Base-by-base conservation (phyloP, 2,888 invertebrate species). In the Tetropium fuscum region DNA sequence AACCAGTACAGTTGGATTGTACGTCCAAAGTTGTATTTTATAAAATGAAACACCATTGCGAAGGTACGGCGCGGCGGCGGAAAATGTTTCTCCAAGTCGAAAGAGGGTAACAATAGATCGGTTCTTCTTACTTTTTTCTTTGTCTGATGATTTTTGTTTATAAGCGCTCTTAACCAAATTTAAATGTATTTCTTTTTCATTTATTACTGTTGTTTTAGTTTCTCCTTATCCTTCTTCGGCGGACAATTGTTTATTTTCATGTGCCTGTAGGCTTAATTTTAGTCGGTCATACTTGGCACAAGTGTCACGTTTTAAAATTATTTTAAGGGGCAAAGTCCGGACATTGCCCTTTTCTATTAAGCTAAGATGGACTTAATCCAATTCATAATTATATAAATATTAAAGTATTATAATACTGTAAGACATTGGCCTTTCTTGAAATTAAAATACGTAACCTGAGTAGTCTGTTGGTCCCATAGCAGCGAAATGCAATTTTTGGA, bases 21-120 rank as follows among this genome's bases (percentile, higher is more conserved):
- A 43, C 3, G 53, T 32, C 53, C 43, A 53, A 11, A 43, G 30
- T 19, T 53, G 40, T 20, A 43, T 30, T 32, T 44, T 43, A 20
- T 53, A 53, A n/a, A 53, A 44, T 27, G 44, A 32, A 20, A 53
- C 41, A 10, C 44, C 19, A 43, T 41, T 53, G 41, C 30, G 25
- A n/a, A 43, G 43, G 22, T 53, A 32, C 10, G 53, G 53, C 6
- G 53, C 10, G 53, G 53, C 6, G 53, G 32, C n/a, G 20, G 34
- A 6, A 53, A 27, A 10, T 34, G 34, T 20, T 53, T 53, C 22
- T 53, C 19, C 32, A 43, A 41, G 5, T 43, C 32, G 15, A 53
- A 53, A 41, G 22, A 38, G 11, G 16, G 27, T 16, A 13, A 51
- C 41, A 36, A 41, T 27, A 25, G 8, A 40, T n/a, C 18, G 43